Evolutionary conservation across 2,797 vertebrate species (phyloP), one percentile per base, ranked within the genome.

Genomic region (Allobates femoralis): DNA sequence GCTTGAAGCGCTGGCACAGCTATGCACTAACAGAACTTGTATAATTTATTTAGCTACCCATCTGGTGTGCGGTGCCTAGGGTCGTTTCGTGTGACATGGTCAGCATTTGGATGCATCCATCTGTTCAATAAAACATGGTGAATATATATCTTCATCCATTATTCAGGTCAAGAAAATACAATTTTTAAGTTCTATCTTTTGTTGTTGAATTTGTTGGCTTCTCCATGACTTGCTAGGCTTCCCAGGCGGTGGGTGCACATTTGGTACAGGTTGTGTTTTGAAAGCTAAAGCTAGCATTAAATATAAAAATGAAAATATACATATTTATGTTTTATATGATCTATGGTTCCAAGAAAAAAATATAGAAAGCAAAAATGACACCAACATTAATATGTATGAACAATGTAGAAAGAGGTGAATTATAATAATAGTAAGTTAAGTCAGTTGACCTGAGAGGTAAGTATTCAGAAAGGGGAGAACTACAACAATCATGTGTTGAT

Each of bases 1-100:
- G 86, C 76, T 74, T 75, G 26, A 87, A 83, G 64, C 34, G 83
- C 76, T 84, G 86, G 86, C 86, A 84, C 53, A 64, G 32, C 75
- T 73, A 79, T 58, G 37, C 18, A 62, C 64, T 64, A 84, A 84
- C 76, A 87, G 81, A 87, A 84, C 76, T 74, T 62, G 30, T 69
- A 87, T 87, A 15, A 87, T 87, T 87, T 87, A 87, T 87, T 87
- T 87, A 84, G 81, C 64, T 80, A 64, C 56, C 86, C 86, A 87
- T 87, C 86, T 87, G 86, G 55, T 80, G 76, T 75, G 19, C 37
- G 56, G 62, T 66, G 86, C 86, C 86, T 87, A 80, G 86, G 86
- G 86, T 79, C 56, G 26, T 75, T 87, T 79, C 53, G 41, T 75
- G 55, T 30, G 86, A 87, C 86, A 84, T 87, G 86, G 86, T 87